These are phyloP conservation scores for Picus viridis DNA, from an alignment of 2,797 vertebrate genomes.

Conservation along the genomic window DNA sequence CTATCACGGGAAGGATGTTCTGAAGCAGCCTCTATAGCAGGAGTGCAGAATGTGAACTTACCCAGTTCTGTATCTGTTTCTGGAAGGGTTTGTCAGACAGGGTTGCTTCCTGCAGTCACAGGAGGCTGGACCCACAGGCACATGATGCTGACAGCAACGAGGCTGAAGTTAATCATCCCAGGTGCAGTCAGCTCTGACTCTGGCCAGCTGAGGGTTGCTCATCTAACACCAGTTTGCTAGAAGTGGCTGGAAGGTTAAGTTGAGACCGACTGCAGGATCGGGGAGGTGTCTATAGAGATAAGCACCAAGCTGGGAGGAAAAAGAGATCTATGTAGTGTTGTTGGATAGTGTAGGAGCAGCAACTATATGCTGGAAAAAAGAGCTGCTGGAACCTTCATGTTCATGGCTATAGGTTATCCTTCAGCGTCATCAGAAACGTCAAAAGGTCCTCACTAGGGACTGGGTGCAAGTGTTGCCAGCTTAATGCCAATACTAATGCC, in stretches of 20 bases:
- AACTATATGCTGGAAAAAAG: background rate
- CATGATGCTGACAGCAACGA: background rate
- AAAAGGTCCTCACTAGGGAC: background rate
- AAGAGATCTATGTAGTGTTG: background rate
- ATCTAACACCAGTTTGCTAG: fast-evolving
- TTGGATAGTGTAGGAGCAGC: background rate
- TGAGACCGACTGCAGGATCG: background rate
- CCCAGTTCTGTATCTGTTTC: background rate
- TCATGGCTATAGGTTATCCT: background rate
- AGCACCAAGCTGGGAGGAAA: background rate
- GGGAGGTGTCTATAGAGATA: background rate
- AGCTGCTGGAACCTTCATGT: background rate
- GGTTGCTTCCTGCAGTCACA: background rate
- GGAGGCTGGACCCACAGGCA: background rate
- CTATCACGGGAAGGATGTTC: background rate
- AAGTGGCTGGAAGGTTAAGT: background rate
- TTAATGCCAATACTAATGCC: background rate
- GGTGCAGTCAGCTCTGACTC: background rate
- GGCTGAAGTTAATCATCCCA: background rate
- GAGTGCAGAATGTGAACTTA: background rate
- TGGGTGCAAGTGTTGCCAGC: background rate
- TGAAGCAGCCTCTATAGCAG: background rate
- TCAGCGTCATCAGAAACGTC: background rate
- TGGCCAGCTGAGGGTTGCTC: background rate
- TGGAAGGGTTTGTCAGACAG: background rate